Conservation (phyloP, 2,113 vertebrate species). For the Dendrocopos noguchii region DNA sequence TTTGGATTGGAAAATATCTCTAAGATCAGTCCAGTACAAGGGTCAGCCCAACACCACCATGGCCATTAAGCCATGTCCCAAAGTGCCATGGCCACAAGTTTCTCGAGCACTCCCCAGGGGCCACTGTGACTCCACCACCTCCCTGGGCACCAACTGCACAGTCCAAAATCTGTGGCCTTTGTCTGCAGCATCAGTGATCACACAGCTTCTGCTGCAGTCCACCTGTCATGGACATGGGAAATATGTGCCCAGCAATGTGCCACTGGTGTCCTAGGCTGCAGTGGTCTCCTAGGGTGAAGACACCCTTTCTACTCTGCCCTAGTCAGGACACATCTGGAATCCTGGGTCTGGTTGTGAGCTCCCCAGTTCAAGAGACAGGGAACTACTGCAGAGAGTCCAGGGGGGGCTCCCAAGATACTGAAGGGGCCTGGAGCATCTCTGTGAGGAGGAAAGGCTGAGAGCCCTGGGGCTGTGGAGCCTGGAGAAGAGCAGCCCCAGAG, state of each 20-base stretch:
- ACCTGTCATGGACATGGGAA: not conserved
- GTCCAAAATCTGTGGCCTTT: accelerated
- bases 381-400: not conserved
- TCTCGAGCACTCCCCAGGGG: too few species aligned
- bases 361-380: not conserved
- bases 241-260: not conserved
- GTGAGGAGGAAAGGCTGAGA: too few species aligned
- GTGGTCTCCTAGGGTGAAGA: not conserved
- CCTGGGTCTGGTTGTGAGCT: not conserved
- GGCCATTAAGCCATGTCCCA: too few species aligned
- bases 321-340: not conserved
- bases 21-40: too few species aligned
- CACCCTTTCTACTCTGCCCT: not conserved
- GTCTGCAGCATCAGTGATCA: not conserved
- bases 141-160: not conserved
- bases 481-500: too few species aligned
- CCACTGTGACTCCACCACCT: too few species aligned
- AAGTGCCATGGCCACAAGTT: too few species aligned
- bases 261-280: not conserved
- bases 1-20: too few species aligned
- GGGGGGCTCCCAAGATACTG: too few species aligned
- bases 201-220: not conserved
- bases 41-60: too few species aligned
- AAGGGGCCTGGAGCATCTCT: too few species aligned
- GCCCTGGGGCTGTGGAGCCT: too few species aligned